Base-by-base conservation (phyloP, 2,797 vertebrate genomes). In the Myotis daubentonii region DNA sequence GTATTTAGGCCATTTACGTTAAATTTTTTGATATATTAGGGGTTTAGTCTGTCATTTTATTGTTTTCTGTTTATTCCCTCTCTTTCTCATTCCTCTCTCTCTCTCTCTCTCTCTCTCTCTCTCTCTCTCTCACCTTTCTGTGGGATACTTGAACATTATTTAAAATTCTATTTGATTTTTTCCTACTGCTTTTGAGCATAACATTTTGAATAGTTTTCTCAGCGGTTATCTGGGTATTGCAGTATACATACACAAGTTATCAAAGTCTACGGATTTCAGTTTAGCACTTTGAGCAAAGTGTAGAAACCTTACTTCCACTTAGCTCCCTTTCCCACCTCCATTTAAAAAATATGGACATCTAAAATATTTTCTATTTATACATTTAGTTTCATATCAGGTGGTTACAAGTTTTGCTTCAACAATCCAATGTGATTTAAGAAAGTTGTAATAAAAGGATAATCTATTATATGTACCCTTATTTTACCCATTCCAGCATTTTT, bases 361-460 rank as follows among this genome's bases (percentile, higher is more conserved):
- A 8, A 25, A 51, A 19, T 41, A 25, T 81, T 72, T 44, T 38
- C 22, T 17, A 2, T 0, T 0, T 8, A 5, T 8, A 2, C 6
- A 0, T 12, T 30, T 19, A 22, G 17, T 41, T 2, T 36, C 30
- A 12, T 51, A 3, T 3, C 3, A 3, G 30, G 6, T 11, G 4
- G 6, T 13, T 11, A 1, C 8, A 8, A 17, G 36, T 6, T 66
- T 30, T 44, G 76, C 28, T 30, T 33, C 76, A 16, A n/a, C 20
- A 53, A 5, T n/a, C 13, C n/a, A 4, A 9, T 6, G 2, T 5
- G 17, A 17, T 20, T 1, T 6, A 33, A 66, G 57, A 30, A 33
- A 44, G 55, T 30, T 36, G 0, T 0, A 36, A 55, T 5, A 6
- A 53, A 72, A 49, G 20, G 60, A 8, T 1, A 5, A 51, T 4